Base-by-base conservation (phyloP, 2,888 invertebrate species). In the Anarsia innoxiella region DNA sequence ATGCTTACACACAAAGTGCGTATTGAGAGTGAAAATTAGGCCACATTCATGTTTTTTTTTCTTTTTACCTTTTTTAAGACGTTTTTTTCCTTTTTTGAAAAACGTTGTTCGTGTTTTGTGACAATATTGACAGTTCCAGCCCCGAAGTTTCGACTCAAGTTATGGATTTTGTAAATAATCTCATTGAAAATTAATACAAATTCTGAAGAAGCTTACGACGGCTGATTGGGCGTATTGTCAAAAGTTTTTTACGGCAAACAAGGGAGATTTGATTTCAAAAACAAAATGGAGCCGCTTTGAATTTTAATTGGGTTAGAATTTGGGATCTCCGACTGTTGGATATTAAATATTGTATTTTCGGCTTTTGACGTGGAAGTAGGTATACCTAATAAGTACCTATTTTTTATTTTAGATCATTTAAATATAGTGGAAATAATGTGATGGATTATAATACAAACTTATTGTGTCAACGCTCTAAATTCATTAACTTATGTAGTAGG, bases 21-120 rank as follows among this genome's bases (percentile, higher is more conserved):
- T 67, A 78, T 80, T 75, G 80, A 82, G 71, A 76, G 66, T 70
- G 72, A 80, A 84, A 83, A 84, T 84, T 83, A 84, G 83, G 61
- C 74, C 66, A 75, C 76, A 84, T 84, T 83, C 78, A 79, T 55
- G 44, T 28, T 49, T 57, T 49, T 66, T 60, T 59, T 44, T 40
- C 46, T 51, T 42, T 42, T 38, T 42, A 31, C 27, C 35, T 53
- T 59, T 64, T 45, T 51, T 45, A 36, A 23, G 29, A 15, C 30
- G 40, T 49, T 60, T 59, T 61, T 59, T 52, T 39, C 37, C 34
- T 37, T 49, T 57, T 65, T 59, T 60, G 56, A 50, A 31, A 25
- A 36, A 38, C 49, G 26, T 16, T 47, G 40, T 48, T 63, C 59
- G 73, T 79, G 70, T 80, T 79, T 76, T 78, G 78, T 77, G 75